These are phyloP conservation scores for Heliconius hortense DNA, from an alignment of 2,888 invertebrate species.

Conservation along the genomic window DNA sequence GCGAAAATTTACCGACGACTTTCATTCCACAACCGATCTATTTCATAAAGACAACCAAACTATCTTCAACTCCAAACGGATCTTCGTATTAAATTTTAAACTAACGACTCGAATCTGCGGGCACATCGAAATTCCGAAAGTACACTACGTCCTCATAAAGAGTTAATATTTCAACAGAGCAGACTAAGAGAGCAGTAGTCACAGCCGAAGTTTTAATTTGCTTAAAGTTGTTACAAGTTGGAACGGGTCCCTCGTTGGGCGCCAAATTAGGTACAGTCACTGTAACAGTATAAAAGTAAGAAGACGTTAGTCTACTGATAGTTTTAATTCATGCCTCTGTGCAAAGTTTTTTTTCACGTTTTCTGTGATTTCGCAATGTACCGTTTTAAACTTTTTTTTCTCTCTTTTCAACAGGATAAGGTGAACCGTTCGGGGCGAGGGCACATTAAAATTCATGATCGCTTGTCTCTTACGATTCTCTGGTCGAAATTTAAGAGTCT, in stretches of 20 bases:
- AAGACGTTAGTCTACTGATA: slow-evolving; percentile 70
- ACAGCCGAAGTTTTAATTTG: slow-evolving; percentile 79
- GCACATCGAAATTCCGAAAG: slow-evolving; percentile 60
- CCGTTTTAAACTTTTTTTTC: slow-evolving; percentile 39
- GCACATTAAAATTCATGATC: slow-evolving; percentile 50
- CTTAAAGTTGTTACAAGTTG: slow-evolving; percentile 80
- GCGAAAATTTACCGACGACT: slow-evolving; percentile 37
- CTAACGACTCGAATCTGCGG: slow-evolving; percentile 64
- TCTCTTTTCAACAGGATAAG: slow-evolving; percentile 38
- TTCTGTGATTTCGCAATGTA: slow-evolving; percentile 53
- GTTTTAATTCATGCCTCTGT: slow-evolving; percentile 71
- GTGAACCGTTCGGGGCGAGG: slow-evolving; percentile 39
- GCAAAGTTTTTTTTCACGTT: slow-evolving; percentile 51
- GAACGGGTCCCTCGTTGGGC: slow-evolving; percentile 76
- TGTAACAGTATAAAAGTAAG: slow-evolving; percentile 54
- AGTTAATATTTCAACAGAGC: slow-evolving; percentile 78
- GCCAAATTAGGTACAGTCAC: slow-evolving; percentile 76
- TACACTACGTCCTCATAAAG: slow-evolving; percentile 76
- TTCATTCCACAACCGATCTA: slow-evolving; percentile 37
- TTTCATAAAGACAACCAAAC: slow-evolving; percentile 50
- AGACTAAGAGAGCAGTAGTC: slow-evolving; percentile 77
- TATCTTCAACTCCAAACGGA: slow-evolving; percentile 58
- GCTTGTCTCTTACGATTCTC: slow-evolving; percentile 46
- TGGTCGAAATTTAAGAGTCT: slow-evolving; percentile 43
- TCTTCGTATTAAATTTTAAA: slow-evolving; percentile 71